Evolutionary conservation across 2,888 invertebrate species (phyloP), one percentile per base, ranked within the genome.

Genomic region (Stenodera caucasica): DNA sequence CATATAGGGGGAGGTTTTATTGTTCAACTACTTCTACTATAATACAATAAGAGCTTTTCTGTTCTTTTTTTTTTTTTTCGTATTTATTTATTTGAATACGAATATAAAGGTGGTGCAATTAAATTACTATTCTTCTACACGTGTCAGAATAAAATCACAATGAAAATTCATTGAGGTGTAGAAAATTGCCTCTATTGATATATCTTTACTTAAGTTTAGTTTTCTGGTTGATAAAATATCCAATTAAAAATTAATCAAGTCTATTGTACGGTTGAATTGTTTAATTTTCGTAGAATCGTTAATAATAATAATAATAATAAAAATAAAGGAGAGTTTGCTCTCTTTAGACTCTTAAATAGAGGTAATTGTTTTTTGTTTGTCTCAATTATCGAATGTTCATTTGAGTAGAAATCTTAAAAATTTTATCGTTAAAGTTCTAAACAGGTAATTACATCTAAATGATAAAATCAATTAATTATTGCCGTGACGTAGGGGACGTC

Each of bases 401-500:
- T 67, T 70, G 73, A 73, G 74, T 76, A 73, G 77, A 77, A 75
- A 77, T 74, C 72, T 72, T n/a, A n/a, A n/a, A n/a, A 67, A 70
- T 12, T 45, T 45, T 45, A 3, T 45, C 9, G 15, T 18, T 2
- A 9, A 0, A 9, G 15, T 21, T 63, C 63, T 62, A 74, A 74
- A 26, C 81, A 81, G 81, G 81, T 81, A 81, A 81, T 81, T 81
- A 80, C 80, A 79, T 80, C 77, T 76, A 78, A 79, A 81, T 80
- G 81, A 81, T 81, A 77, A 80, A 77, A 81, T 81, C 80, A 80
- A 81, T 81, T 81, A 81, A 81, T 81, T 81, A 80, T 76, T 73
- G 75, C 76, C 30, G 8, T 77, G 80, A 80, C 80, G 79, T 9
- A 26, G 75, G 75, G 77, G 76, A 77, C 75, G 76, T 71, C 77